Evolutionary conservation across 2,797 vertebrate species (phyloP), one percentile per base, ranked within the genome.

Genomic region (Phoebastria nigripes): DNA sequence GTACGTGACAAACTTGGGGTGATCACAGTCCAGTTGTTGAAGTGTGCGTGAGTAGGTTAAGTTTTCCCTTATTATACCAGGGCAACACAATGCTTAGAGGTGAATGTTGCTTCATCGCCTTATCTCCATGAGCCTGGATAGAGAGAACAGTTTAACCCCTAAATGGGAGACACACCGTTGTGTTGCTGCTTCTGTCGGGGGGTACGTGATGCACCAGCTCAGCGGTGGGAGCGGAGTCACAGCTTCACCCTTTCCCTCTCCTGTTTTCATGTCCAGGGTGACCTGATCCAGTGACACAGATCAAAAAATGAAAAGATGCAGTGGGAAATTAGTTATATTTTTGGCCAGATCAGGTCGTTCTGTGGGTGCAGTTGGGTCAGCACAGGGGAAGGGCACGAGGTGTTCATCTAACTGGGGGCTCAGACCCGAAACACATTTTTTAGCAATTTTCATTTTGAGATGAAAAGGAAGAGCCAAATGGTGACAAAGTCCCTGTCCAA

Each of bases 151-250:
- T 62, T 56, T 17, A 37, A 61, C 11, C 18, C 47, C 9, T 3
- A 6, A 8, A 10, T 6, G 29, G 17, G n/a, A 37, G 35, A 25
- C 3, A 2, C 13, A 0, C 5, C 2, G 1, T 1, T 37, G 33
- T 31, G 47, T 22, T 42, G 21, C 54, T 71, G 47, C 46, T 52
- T 22, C 72, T 87, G 9, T 26, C 13, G 14, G 24, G 31, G 49
- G 17, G 31, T 41, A 4, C 1, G 0, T 3, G 39, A 29, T 37
- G 37, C 21, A 11, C 21, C 66, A 72, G 44, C 52, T 58, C 46
- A 41, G 41, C 0, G 0, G 17, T 42, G n/a, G 73, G 11, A 66
- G 47, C 52, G 8, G 8, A 18, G 5, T 25, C 71, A 24, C 29
- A 63, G 46, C 56, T 56, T 78, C 52, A 37, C 29, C 62, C 61